A percentile compares a stretch with the other conserved stretches of the same genome.
phyloP scores from a whole-genome alignment of 2,797 vertebrate genomes.

The Ceyx erithaca region DNA sequence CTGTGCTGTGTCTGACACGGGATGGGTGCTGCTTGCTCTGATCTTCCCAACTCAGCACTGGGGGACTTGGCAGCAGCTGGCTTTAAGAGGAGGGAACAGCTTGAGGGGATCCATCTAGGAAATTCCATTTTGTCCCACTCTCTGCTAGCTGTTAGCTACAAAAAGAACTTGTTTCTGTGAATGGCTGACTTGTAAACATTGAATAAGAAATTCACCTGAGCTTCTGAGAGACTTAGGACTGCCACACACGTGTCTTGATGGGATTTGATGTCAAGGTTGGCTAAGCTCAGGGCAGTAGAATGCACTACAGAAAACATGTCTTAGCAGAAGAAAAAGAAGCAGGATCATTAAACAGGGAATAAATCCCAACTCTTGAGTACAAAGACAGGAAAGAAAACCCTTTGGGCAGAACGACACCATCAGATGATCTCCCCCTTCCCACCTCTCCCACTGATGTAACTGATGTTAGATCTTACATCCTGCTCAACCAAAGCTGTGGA shows the following conservation, averaged over 20 bases:
- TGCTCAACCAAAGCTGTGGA: background rate
- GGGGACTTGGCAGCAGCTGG: background rate
- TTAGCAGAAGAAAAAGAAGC: background rate
- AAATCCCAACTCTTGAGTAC: background rate
- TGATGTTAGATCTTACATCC: background rate
- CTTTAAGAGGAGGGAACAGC: background rate
- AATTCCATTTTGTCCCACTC: background rate
- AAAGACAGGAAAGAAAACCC: background rate
- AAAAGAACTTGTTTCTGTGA: background rate
- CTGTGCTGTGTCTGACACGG: background rate
- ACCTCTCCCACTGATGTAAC: background rate
- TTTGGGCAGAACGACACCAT: background rate
- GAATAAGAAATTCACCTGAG: background rate
- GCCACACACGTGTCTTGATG: background rate
- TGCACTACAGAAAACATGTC: background rate
- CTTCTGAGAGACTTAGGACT: background rate
- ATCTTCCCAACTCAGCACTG: slow-evolving; percentile 23
- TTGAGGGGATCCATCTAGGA: background rate
- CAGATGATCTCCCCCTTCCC: background rate
- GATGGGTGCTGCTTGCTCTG: background rate
- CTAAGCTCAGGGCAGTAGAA: background rate
- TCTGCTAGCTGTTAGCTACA: background rate
- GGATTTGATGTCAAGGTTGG: background rate
- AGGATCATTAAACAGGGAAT: background rate
- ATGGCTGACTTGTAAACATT: background rate